phyloP scores from a whole-genome alignment of 2,888 invertebrate genomes.

The Teleiodes luculella region DNA sequence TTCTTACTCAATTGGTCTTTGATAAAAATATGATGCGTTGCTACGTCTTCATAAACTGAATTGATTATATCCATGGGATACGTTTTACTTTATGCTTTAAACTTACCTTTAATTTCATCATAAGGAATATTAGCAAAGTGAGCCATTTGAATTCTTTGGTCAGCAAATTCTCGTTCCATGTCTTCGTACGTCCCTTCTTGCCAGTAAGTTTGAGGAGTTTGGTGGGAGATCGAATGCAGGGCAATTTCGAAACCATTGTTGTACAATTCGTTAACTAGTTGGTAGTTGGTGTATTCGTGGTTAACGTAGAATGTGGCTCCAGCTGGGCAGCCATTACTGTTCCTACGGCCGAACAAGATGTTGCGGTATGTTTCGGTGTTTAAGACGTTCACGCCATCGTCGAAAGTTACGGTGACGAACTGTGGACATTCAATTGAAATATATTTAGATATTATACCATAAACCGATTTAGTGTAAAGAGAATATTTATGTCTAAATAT shows the following conservation, averaged over 20 bases:
- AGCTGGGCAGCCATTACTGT: constrained; percentile 81
- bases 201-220: constrained; percentile 78
- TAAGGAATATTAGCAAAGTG: constrained; percentile 76
- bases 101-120: constrained; percentile 50
- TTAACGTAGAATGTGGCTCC: constrained; percentile 84
- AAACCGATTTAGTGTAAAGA: too few relatives aligned
- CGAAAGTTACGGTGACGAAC: constrained; percentile 84
- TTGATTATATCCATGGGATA: too few relatives aligned
- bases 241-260: constrained; percentile 81
- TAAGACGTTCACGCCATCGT: constrained; percentile 78
- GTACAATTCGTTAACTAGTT: constrained; percentile 79
- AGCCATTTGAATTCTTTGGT: constrained; percentile 72
- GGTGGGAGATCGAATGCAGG: constrained; percentile 82
- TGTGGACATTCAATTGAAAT: too few relatives aligned
- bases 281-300: constrained; percentile 86
- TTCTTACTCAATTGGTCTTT: neutral
- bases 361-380: constrained; percentile 77
- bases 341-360: constrained; percentile 70
- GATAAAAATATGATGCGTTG: neutral
- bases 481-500: too few relatives aligned
- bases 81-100: neutral
- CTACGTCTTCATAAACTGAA: too few relatives aligned
- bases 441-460: constrained; percentile 19
- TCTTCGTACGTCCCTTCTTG: constrained; percentile 65
- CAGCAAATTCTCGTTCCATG: constrained; percentile 78